Evolutionary conservation across 2,888 invertebrate genomes (phyloP), one percentile per base, ranked within the genome.

Genomic region (Pristionchus exspectatus): DNA sequence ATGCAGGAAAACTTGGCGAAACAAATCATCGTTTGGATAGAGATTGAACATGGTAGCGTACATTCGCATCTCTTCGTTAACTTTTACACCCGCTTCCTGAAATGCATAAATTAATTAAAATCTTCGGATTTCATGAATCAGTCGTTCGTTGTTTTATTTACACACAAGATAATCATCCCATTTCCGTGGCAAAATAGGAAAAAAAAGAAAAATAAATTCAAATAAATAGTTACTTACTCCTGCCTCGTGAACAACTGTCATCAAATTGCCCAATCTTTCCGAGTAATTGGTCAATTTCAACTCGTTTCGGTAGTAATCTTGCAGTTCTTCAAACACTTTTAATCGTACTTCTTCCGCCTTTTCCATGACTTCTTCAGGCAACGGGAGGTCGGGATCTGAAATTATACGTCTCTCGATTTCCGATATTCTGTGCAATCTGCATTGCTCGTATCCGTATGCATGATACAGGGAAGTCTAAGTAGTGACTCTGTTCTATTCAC

Each of bases 21-120:
- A 44, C n/a, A 77, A 77, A 24, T 24, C 44, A 77, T 77, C 74
- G 10, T 77, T 44, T 24, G 74, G 18, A 18, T 77, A 77, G 0
- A 77, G 14, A 44, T 44, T 30, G 74, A 77, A 77, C 74, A 77
- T 77, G 44, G 74, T 77, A 1, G 72, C 72, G 33, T 72, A 72
- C 72, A 72, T 72, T 72, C 72, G 72, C 72, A 72, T 30, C 72
- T 72, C 74, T 30, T 77, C 74, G 74, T 44, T 77, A 44, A 77
- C 21, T 30, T 30, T 27, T 0, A 38, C 21, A 14, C 74, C 44
- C 27, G 74, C 74, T 44, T 77, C 74, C 74, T 77, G 9, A 77
- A 74, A 38, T 0, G 44, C 9, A 12, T 7, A 50, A 50, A 5
- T 44, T 5, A 44, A 44, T 44, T 44, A 9, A 44, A 44, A 44